A percentile compares a stretch with the other conserved stretches of the same genome.
Conservation (phyloP, 2,888 invertebrate genomes). For the Cotesia congregata region DNA sequence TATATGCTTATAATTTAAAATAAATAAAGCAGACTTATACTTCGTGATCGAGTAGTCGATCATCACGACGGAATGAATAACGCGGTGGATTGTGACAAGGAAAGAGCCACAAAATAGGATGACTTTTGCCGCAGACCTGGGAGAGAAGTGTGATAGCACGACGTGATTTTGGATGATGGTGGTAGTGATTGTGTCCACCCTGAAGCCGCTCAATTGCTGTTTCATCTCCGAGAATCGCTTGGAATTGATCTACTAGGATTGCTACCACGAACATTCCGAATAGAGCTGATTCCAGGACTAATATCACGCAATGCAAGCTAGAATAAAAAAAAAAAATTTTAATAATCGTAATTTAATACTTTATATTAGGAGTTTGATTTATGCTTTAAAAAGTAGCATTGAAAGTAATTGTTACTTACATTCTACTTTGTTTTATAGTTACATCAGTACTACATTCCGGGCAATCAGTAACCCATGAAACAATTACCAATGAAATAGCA, state of each 20-base stretch:
- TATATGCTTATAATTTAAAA: neutral
- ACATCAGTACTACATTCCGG: slow-evolving; percentile 77
- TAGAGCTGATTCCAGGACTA: slow-evolving; percentile 84
- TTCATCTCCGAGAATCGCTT: slow-evolving; percentile 87
- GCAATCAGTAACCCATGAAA: slow-evolving; percentile 82
- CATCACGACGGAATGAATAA: slow-evolving; percentile 65
- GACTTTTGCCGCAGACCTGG: slow-evolving; percentile 85
- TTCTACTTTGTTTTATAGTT: slow-evolving; percentile 79
- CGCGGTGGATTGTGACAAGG: slow-evolving; percentile 74
- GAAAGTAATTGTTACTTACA: slow-evolving; percentile 73
- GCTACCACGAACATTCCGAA: slow-evolving; percentile 92
- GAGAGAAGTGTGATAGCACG: slow-evolving; percentile 78
- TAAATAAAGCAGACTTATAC: slow-evolving; percentile 53
- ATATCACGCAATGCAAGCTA: slow-evolving; percentile 86
- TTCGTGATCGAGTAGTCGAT: slow-evolving; percentile 65
- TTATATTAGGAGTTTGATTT: neutral
- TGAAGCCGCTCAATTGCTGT: slow-evolving; percentile 86
- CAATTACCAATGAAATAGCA: slow-evolving; percentile 79
- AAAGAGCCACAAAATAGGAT: slow-evolving; percentile 80
- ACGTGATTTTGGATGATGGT: slow-evolving; percentile 72
- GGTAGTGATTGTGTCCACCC: slow-evolving; percentile 77
- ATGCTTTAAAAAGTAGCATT: neutral
- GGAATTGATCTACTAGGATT: slow-evolving; percentile 88
- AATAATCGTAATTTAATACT: slow-evolving; percentile 5
- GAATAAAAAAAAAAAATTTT: slow-evolving; percentile 26